Evolutionary conservation across 2,797 vertebrate species (phyloP).

Genomic region (Peromyscus attwateri): DNA sequence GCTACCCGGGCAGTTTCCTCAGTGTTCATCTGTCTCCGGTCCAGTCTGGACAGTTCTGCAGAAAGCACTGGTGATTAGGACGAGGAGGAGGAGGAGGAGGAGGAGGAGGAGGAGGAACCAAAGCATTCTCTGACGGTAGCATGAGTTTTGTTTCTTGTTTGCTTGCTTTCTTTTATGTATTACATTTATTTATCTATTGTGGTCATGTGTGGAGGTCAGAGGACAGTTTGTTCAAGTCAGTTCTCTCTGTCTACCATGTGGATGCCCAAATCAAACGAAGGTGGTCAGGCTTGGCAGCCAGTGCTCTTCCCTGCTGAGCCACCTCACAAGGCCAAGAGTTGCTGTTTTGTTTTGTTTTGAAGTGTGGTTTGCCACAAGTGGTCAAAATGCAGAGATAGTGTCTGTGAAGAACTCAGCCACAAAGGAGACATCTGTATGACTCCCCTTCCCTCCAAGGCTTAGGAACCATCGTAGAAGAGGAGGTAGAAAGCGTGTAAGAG

Average conservation of each 20-base stretch:
- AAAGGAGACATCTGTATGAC: background rate
- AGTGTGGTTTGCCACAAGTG: background rate
- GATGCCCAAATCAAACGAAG: background rate
- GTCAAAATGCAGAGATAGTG: background rate
- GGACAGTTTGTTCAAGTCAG: background rate
- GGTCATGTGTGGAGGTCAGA: background rate
- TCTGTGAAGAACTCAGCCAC: background rate
- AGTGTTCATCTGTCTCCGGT: background rate
- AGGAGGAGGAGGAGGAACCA: too few relatives aligned
- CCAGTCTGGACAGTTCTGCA: background rate
- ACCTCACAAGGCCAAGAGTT: too few relatives aligned
- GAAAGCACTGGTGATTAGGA: background rate
- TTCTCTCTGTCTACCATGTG: background rate
- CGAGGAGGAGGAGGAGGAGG: too few relatives aligned
- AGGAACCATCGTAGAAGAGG: background rate
- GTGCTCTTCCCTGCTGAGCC: too few relatives aligned
- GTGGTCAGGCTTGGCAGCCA: background rate
- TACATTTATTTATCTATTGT: background rate
- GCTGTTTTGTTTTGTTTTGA: background rate
- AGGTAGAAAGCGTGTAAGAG: background rate
- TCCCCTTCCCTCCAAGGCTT: background rate
- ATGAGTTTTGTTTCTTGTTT: background rate
- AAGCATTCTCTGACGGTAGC: background rate
- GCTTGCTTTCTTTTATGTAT: background rate
- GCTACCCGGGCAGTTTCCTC: background rate